Base-by-base conservation (phyloP, 2,113 vertebrate genomes). In the Platichthys stellatus region DNA sequence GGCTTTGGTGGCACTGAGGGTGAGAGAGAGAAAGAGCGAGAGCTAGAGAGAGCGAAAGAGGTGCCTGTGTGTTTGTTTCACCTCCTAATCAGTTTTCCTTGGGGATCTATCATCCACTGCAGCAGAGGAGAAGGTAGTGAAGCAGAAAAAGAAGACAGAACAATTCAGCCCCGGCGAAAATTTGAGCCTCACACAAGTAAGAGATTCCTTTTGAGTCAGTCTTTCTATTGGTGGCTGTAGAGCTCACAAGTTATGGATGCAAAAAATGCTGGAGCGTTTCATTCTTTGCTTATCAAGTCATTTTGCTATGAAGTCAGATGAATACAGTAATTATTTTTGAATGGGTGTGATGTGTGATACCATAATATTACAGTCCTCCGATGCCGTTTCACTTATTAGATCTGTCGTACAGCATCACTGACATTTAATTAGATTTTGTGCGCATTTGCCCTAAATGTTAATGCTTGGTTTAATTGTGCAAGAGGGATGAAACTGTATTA, bases 41-140 rank as follows among this genome's bases (percentile, higher is more conserved):
- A 88, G 75, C 58, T 58, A 76, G 78, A 69, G 68, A 76, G 68
- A 54, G 23, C 65, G 69, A 74, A 74, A 78, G 82, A 75, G 69
- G 61, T 86, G 83, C 17, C 79, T 58, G 86, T 88, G 84, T 72
- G 86, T 86, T 91, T 40, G 59, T 90, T 90, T 92, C 76, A 91
- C 87, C 90, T 90, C 84, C 82, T 88, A 89, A 93, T 93, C 88
- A 89, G 75, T 91, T 90, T 88, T 92, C 84, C 88, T 74, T 40
- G 35, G 80, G 79, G 88, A 90, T 88, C 81, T 74, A 35, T 90
- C 87, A 87, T 83, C 78, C 65, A 66, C 90, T 82, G 90, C 89
- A 86, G 88, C 77, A 76, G 62, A 75, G 72, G 73, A 85, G 84
- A 61, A 82, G 86, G 78, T 45, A 40, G 53, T 54, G 57, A 82